Evolutionary conservation across 2,888 invertebrate genomes (phyloP).

Genomic region (Ochlodes sylvanus): DNA sequence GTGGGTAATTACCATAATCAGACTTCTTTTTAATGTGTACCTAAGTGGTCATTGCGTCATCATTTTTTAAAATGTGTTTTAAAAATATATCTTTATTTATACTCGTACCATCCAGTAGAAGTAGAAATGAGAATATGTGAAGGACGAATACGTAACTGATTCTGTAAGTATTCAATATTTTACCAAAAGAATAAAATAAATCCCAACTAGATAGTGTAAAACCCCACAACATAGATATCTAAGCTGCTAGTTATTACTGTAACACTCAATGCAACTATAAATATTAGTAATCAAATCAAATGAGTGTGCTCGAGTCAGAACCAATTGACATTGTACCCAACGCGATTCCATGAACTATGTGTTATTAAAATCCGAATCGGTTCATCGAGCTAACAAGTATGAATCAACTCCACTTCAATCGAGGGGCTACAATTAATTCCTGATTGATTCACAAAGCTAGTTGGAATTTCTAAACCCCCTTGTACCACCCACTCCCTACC

Average conservation of each 20-base stretch:
- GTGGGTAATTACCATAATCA: too few relatives aligned
- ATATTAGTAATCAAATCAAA: not conserved
- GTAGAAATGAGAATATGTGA: too few relatives aligned
- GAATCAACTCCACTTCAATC: slow-evolving; percentile 63
- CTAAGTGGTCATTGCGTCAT: too few relatives aligned
- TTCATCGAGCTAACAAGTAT: slow-evolving; percentile 42
- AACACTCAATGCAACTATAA: not conserved
- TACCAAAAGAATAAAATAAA: too few relatives aligned
- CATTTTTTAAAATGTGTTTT: too few relatives aligned
- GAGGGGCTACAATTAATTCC: slow-evolving; percentile 73
- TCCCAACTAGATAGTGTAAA: too few relatives aligned
- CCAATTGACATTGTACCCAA: not conserved
- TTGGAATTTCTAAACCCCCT: slow-evolving; percentile 59
- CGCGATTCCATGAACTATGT: slow-evolving; percentile 2
- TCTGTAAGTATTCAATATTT: too few relatives aligned
- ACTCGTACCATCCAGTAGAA: too few relatives aligned
- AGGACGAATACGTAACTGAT: too few relatives aligned
- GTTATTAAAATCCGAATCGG: slow-evolving; percentile 33
- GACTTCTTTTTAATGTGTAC: too few relatives aligned
- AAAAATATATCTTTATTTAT: too few relatives aligned
- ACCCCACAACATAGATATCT: too few relatives aligned
- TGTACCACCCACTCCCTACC: slow-evolving; percentile 47
- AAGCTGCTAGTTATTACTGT: not conserved
- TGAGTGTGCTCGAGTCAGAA: not conserved
- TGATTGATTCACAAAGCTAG: slow-evolving; percentile 81